Conservation (phyloP, 2,113 vertebrate genomes). For the Terrapene triunguis region DNA sequence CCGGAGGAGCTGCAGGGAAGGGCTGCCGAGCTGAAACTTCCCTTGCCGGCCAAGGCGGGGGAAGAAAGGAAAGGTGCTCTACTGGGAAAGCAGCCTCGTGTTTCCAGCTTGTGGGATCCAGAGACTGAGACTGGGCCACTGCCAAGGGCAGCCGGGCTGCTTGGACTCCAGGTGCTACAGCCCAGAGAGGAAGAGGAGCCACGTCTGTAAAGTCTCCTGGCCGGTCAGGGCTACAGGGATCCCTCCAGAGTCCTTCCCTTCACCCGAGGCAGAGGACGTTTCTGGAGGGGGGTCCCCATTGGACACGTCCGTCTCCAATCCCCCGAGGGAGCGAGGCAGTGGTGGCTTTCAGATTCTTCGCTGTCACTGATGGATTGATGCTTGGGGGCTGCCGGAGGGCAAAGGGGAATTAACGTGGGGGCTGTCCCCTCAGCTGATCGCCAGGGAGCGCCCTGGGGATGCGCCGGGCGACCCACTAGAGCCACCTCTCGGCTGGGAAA, state of each 20-base stretch:
- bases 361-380: neutral
- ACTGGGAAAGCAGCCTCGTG: neutral
- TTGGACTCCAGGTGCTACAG: neutral
- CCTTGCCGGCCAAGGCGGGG: neutral
- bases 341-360: neutral
- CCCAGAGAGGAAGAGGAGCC: neutral
- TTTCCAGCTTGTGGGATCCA: neutral
- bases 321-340: neutral
- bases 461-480: neutral
- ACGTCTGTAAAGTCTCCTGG: neutral
- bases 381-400: neutral
- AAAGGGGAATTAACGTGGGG: neutral
- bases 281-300: neutral
- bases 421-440: neutral
- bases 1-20: neutral
- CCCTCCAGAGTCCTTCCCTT: neutral
- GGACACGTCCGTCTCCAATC: neutral
- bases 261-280: neutral
- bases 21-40: neutral
- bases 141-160: neutral
- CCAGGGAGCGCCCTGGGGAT: neutral
- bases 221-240: neutral
- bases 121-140: neutral
- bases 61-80: neutral
- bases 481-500: neutral